A percentile compares a stretch with the other conserved stretches of the same genome.
Evolutionary conservation across 2,113 vertebrate genomes (phyloP).

Genomic region (Centropus bengalensis): DNA sequence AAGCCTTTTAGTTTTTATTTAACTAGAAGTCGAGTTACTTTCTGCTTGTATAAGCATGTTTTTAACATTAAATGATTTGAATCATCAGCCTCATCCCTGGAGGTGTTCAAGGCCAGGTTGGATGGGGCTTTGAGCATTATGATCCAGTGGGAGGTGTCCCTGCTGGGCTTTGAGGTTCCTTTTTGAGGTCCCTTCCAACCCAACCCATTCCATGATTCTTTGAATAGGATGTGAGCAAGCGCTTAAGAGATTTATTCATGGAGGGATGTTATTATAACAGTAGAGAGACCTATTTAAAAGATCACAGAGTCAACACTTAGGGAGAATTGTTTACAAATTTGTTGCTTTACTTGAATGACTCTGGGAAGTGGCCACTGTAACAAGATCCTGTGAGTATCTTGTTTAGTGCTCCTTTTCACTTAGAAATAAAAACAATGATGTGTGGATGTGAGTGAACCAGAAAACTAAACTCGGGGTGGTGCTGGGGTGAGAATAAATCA

Average conservation of each 20-base stretch:
- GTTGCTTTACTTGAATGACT: neutral
- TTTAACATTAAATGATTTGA: neutral
- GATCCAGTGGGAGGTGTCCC: no score
- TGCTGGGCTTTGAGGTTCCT: no score
- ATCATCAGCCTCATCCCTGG: no score
- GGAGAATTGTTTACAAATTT: neutral
- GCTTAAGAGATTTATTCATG: neutral
- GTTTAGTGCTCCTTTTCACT: neutral
- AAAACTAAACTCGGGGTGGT: neutral
- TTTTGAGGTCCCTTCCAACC: no score
- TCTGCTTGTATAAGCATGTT: neutral
- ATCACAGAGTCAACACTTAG: neutral
- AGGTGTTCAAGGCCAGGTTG: no score
- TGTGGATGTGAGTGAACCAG: neutral
- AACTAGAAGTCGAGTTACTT: neutral
- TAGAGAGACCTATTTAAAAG: neutral
- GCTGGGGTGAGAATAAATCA: neutral
- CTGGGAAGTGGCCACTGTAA: neutral
- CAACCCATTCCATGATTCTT: no score
- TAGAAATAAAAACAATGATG: neutral
- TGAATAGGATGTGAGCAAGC: neutral
- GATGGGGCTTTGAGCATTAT: no score
- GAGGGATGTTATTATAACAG: neutral
- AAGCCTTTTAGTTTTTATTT: neutral
- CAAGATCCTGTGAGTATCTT: neutral